Evolutionary conservation across 2,797 vertebrate species (phyloP).

Genomic region (Chaenodraco wilsoni): DNA sequence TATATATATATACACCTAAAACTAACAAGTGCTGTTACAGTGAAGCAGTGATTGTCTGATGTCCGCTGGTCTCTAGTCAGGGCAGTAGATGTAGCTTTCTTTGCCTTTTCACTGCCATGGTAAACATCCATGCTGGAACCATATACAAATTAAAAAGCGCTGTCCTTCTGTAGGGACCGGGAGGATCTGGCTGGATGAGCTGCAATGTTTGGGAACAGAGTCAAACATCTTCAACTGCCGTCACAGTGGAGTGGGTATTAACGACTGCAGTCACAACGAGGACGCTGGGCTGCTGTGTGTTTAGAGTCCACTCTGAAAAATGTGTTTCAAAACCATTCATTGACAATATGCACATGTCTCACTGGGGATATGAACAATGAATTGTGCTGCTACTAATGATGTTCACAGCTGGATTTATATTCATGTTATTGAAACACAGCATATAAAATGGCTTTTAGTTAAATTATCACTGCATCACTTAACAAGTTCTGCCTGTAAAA

Average conservation of each 20-base stretch:
- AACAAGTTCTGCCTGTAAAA: no score
- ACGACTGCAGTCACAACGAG: conserved; percentile 87
- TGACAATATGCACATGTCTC: neutral
- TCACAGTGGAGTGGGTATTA: conserved; percentile 53
- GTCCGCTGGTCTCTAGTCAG: no score
- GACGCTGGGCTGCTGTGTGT: conserved; percentile 85
- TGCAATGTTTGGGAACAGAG: conserved; percentile 83
- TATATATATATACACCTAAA: no score
- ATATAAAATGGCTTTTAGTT: no score
- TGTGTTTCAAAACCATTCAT: neutral
- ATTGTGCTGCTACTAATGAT: no score
- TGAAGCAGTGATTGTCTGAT: no score
- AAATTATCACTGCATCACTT: no score
- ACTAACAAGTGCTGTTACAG: no score
- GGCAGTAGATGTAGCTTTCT: no score
- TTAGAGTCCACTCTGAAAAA: conserved; percentile 1
- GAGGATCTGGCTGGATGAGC: conserved; percentile 87
- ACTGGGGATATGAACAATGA: no score
- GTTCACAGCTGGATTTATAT: no score
- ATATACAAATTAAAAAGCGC: neutral
- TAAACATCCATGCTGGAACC: neutral
- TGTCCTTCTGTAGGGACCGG: conserved; percentile 79
- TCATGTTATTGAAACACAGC: no score
- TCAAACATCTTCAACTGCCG: conserved; percentile 64
- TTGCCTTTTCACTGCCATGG: neutral